Conservation (phyloP, 2,113 vertebrate genomes). For the Pithys albifrons region DNA sequence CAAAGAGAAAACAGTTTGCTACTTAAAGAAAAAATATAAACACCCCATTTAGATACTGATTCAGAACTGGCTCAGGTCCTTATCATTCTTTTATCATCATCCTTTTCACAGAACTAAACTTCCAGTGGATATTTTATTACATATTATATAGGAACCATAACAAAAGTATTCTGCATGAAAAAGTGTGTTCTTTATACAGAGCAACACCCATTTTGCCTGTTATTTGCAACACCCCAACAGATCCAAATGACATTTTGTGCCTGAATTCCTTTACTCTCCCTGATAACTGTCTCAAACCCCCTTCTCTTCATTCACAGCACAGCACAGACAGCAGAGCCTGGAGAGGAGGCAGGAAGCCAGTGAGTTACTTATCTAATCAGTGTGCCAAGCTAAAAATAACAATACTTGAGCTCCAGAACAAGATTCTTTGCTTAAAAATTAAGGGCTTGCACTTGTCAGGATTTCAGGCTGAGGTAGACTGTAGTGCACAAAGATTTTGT, state of each 20-base stretch:
- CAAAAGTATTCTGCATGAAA: neutral
- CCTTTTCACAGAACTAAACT: neutral
- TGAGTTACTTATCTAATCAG: neutral
- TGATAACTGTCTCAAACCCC: neutral
- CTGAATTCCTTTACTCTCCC: neutral
- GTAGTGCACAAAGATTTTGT: neutral
- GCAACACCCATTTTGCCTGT: neutral
- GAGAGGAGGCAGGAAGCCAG: slow-evolving; percentile 9
- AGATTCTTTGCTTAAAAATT: slow-evolving; percentile 7
- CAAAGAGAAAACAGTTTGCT: neutral
- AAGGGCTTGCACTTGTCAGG: neutral
- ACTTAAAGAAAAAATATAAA: neutral
- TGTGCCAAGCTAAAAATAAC: neutral
- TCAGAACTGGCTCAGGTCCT: neutral
- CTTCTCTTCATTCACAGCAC: neutral
- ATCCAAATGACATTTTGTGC: neutral
- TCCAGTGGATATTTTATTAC: neutral
- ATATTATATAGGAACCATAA: fast-evolving
- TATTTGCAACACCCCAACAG: neutral
- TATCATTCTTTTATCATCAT: neutral
- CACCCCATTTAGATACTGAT: neutral
- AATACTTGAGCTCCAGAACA: neutral
- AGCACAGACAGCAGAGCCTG: neutral
- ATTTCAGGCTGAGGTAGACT: neutral
- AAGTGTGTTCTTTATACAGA: neutral